phyloP scores from a whole-genome alignment of 2,797 vertebrate species.

The Stomatorhinus walkeri region DNA sequence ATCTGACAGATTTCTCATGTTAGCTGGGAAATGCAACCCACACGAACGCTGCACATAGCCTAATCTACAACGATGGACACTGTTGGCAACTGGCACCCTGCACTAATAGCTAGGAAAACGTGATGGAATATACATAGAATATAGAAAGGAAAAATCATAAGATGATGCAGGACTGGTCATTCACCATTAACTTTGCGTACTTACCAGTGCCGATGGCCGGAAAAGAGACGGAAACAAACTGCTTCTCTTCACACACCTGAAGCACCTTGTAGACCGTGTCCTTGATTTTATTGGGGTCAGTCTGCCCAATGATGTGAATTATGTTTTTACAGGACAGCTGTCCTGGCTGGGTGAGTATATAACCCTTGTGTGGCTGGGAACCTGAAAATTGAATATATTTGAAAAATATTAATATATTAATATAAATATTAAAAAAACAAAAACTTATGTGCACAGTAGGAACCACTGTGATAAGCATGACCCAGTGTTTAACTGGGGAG shows the following conservation, averaged over 20 bases:
- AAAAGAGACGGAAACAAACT: conserved; percentile 65
- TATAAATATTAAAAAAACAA: background rate
- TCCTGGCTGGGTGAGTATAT: conserved; percentile 67
- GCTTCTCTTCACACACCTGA: conserved; percentile 55
- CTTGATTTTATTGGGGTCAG: conserved; percentile 44
- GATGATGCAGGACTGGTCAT: background rate
- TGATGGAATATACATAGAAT: background rate
- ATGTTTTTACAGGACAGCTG: conserved; percentile 62
- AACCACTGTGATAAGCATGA: background rate
- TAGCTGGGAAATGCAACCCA: background rate
- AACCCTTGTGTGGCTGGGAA: conserved; percentile 25
- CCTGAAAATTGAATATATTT: conserved; percentile 29
- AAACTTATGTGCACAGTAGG: background rate
- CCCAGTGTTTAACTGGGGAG: background rate
- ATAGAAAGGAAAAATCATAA: background rate
- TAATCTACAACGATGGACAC: background rate
- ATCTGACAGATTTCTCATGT: background rate
- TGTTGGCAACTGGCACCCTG: background rate
- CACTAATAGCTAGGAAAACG: background rate
- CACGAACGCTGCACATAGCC: background rate
- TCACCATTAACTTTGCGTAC: background rate
- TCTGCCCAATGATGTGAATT: conserved; percentile 63
- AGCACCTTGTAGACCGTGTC: conserved; percentile 55
- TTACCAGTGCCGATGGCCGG: conserved; percentile 89
- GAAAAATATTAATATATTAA: no score